Evolutionary conservation across 2,113 vertebrate genomes (phyloP).

Genomic region (Chaetura pelagica): DNA sequence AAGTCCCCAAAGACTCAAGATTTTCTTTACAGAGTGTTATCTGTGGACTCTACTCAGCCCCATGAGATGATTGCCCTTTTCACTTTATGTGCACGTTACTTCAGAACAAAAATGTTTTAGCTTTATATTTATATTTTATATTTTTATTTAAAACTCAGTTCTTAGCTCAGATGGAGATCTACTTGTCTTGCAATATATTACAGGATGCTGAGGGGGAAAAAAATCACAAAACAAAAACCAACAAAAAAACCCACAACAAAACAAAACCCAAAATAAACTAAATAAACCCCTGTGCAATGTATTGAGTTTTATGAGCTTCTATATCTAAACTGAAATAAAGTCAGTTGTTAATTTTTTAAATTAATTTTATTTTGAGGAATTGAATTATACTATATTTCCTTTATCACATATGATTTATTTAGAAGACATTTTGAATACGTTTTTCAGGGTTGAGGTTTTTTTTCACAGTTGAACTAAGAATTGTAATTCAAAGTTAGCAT

Average conservation of each 20-base stretch:
- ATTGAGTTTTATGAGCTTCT: rapidly evolving
- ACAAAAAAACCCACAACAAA: not conserved
- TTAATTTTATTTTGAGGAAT: not conserved
- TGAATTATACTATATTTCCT: not conserved
- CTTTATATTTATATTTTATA: not conserved
- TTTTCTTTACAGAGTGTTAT: not conserved
- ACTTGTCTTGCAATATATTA: not conserved
- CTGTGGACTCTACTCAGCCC: not conserved
- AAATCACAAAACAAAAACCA: not conserved
- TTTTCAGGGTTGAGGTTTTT: not conserved
- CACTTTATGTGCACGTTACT: not conserved
- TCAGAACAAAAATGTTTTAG: not conserved
- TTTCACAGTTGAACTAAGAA: not conserved
- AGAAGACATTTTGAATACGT: not conserved
- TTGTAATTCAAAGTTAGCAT: not conserved
- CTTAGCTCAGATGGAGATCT: not conserved
- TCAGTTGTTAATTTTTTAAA: not conserved
- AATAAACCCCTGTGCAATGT: not conserved
- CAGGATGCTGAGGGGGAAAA: not conserved
- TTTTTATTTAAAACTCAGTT: not conserved
- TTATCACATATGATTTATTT: not conserved
- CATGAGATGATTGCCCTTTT: not conserved
- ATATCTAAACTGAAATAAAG: not conserved
- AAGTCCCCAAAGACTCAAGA: not conserved
- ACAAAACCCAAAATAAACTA: not conserved